A percentile compares a stretch with the other conserved stretches of the same genome.
Evolutionary conservation across 2,113 vertebrate genomes (phyloP).

Genomic region (Nothoprocta perdicaria): DNA sequence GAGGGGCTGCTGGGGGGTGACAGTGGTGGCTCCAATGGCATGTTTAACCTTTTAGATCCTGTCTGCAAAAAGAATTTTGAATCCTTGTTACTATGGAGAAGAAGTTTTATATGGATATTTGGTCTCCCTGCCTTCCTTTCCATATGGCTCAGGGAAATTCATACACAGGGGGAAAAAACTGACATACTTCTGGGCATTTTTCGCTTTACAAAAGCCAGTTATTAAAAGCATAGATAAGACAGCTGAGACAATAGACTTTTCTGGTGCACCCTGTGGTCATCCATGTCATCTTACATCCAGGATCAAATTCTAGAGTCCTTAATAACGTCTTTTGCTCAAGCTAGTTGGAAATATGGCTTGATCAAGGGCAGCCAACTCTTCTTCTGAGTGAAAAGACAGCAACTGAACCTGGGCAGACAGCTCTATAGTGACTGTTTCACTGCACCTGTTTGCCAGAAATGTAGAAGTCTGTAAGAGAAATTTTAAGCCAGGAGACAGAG

Average conservation of each 20-base stretch:
- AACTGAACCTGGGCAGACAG: neutral
- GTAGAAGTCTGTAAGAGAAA: neutral
- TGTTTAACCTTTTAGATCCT: constrained; percentile 32
- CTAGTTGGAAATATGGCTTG: neutral
- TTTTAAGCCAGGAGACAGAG: neutral
- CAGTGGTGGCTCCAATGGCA: neutral
- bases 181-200: neutral
- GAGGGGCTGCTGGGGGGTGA: neutral
- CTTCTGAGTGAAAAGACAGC: neutral
- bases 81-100: neutral
- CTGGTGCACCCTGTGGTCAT: neutral
- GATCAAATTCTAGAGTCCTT: neutral
- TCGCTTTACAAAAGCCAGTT: constrained; percentile 1
- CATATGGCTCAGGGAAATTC: constrained; percentile 45
- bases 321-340: neutral
- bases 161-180: neutral
- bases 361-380: neutral
- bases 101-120: constrained; percentile 15
- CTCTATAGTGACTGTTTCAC: neutral
- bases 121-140: neutral
- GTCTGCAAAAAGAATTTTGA: neutral
- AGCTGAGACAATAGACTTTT: constrained; percentile 46
- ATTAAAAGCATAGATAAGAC: constrained; percentile 7
- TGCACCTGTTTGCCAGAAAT: neutral
- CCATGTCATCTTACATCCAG: neutral